Percentiles rank a stretch among this genome's conserved stretches.
phyloP scores from a whole-genome alignment of 2,797 vertebrate species.

The Sebastes oblongus region DNA sequence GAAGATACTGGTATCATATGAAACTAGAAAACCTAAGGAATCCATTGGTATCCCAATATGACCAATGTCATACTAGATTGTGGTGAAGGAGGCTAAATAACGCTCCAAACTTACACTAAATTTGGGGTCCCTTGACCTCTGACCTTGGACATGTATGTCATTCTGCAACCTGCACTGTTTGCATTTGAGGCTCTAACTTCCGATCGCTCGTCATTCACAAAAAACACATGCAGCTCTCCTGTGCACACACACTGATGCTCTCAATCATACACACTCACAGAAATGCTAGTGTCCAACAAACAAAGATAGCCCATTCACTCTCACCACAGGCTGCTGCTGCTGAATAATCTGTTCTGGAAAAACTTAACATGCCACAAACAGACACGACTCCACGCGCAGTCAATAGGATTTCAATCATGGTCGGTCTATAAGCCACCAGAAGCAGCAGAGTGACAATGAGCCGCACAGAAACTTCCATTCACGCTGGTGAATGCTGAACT shows the following conservation, averaged over 20 bases:
- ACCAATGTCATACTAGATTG: no score
- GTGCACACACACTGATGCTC: not conserved
- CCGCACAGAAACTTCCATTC: conserved; percentile 62
- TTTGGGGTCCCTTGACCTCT: no score
- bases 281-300: not conserved
- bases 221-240: not conserved
- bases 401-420: conserved; percentile 60
- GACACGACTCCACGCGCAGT: conserved; percentile 38
- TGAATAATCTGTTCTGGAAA: conserved; percentile 66
- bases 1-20: no score
- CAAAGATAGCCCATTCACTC: conserved; percentile 16
- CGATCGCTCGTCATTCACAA: conserved; percentile 15
- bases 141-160: not conserved
- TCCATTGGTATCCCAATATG: no score
- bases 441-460: conserved; percentile 65
- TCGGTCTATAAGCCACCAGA: conserved; percentile 63
- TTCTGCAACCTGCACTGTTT: conserved; percentile 13
- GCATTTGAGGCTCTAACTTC: not conserved
- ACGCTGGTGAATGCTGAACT: conserved; percentile 64
- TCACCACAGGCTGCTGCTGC: conserved; percentile 21
- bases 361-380: conserved; percentile 33
- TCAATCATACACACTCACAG: not conserved
- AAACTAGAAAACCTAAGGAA: no score
- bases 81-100: no score
- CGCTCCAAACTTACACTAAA: no score